Evolutionary conservation across 2,888 invertebrate species (phyloP), one percentile per base, ranked within the genome.

Genomic region (Ypsolopha scabrella): DNA sequence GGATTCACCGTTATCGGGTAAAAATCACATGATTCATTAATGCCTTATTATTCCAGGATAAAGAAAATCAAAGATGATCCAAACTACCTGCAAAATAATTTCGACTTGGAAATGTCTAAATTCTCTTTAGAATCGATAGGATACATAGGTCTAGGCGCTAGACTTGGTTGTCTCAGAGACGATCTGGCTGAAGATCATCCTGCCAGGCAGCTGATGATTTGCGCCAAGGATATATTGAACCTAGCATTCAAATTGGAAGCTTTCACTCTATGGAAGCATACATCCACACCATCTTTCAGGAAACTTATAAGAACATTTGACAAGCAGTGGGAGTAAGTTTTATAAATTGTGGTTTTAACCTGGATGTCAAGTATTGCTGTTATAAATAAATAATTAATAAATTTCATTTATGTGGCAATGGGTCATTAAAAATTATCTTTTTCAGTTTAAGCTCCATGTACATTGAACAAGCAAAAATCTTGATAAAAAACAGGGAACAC

Each of bases 111-210:
- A 70, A 67, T 90, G 14, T 86, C 86, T 38, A 90, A 88, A 65
- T 92, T 90, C 90, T 86, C 90, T 1, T 67, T 92, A 50, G 92
- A 92, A 72, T 90, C 88, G 0, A 60, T 82, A 6, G 77, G 71
- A 0, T 58, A 75, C 41, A 75, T 86, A 1, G 75, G 68, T 4
- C 61, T 86, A 44, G 86, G 83, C 1, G 62, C 75, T 0, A 67
- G 80, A 51, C 56, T 86, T 0, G 81, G 81, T 24, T 77, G 78
- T 54, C 59, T 85, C 1, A 51, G 62, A 14, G 77, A 80, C 39
- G 59, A 72, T 36, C 41, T 77, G 34, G 39, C 60, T 0, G 64
- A 68, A 1, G 73, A 78, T 41, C 74, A 81, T 9, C 77, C 80
- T 1, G 72, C 73, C 0, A 64, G 58, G 33, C 58, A 68, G 51